Percentiles rank a stretch among this genome's conserved stretches.
These are phyloP conservation scores for Drosophila mayri DNA, from an alignment of 1,140 invertebrate species.

Conservation along the genomic window DNA sequence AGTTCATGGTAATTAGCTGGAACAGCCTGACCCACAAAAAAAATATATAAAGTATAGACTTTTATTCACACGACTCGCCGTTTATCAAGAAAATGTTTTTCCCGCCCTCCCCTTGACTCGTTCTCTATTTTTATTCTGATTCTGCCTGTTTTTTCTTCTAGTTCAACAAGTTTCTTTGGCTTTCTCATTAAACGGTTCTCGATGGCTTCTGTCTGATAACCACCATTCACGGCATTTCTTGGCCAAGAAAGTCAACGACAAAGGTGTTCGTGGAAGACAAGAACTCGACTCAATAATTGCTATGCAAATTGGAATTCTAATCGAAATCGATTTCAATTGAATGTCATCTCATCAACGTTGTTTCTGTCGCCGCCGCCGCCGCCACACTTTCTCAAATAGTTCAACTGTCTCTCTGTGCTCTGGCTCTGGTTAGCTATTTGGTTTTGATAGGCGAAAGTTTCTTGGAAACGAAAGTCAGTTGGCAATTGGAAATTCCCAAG, in stretches of 20 bases:
- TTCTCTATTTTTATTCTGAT: conserved; percentile 1
- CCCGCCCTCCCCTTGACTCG: neutral
- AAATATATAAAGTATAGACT: conserved; percentile 10
- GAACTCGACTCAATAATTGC: conserved; percentile 22
- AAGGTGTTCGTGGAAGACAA: conserved; percentile 29
- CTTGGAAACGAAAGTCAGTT: conserved; percentile 13
- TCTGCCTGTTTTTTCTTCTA: conserved; percentile 30
- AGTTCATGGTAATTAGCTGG: conserved; percentile 70
- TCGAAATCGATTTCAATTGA: conserved; percentile 55
- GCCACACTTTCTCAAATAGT: conserved; percentile 45
- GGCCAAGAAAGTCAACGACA: conserved; percentile 25
- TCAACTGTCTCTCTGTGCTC: neutral
- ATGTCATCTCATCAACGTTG: conserved; percentile 20
- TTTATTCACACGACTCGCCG: conserved; percentile 58
- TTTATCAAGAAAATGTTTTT: conserved; percentile 66
- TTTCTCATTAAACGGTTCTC: conserved; percentile 57
- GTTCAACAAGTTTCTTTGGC: conserved; percentile 44
- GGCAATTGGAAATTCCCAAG: neutral
- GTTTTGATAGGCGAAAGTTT: conserved; percentile 40
- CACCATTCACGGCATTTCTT: conserved; percentile 22
- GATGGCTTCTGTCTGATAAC: conserved; percentile 40
- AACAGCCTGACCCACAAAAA: conserved; percentile 35
- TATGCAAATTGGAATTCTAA: conserved; percentile 60
- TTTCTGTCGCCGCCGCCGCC: no score
- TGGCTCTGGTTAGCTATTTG: neutral